phyloP scores from a whole-genome alignment of 1,140 invertebrate genomes.

The Mercenaria mercenaria region DNA sequence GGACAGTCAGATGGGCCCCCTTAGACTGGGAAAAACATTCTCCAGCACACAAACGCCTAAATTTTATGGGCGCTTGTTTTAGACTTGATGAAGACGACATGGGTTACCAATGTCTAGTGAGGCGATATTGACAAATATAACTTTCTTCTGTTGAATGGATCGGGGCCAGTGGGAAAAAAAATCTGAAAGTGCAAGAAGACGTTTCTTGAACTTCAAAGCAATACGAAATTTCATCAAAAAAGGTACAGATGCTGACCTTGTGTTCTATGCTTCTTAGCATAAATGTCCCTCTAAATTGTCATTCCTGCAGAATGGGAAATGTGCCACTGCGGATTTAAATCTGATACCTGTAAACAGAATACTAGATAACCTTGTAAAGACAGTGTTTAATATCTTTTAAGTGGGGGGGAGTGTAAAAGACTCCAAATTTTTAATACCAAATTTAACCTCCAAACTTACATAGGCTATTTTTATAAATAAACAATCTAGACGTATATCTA shows the following conservation, averaged over 20 bases:
- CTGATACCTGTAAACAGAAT: neutral
- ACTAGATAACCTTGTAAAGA: neutral
- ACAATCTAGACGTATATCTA: no score
- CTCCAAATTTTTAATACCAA: neutral
- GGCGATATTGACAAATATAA: neutral
- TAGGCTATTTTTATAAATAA: no score
- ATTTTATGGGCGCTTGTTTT: neutral
- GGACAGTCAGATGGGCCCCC: neutral
- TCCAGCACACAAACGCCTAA: neutral
- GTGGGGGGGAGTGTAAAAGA: neutral
- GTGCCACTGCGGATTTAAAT: neutral
- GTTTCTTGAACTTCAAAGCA: neutral
- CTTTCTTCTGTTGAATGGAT: neutral
- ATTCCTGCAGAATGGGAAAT: neutral
- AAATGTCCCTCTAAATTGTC: neutral
- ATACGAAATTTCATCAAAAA: neutral
- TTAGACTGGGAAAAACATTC: neutral
- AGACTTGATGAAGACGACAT: neutral
- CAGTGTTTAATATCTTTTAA: neutral
- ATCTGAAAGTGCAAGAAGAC: neutral
- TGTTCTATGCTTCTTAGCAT: neutral
- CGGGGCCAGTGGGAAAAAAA: neutral
- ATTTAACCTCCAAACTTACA: no score
- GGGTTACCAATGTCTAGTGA: neutral
- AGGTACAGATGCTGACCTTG: neutral